Evolutionary conservation across 2,113 vertebrate species (phyloP).

Genomic region (Colistium nudipinnis): DNA sequence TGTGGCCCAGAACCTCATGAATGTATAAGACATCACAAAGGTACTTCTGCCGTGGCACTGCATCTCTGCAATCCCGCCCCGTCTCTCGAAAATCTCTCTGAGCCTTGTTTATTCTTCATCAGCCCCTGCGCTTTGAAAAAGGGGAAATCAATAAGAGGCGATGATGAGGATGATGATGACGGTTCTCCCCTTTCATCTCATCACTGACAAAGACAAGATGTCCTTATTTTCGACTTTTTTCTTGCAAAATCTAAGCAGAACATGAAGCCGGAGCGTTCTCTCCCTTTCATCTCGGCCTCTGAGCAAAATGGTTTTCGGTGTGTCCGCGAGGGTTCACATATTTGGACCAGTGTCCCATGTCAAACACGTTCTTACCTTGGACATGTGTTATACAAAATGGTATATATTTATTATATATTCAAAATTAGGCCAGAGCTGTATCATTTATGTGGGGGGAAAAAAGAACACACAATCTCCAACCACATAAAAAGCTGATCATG

Average conservation of each 20-base stretch:
- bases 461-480: background rate
- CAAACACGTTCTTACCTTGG: no score
- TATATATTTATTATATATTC: no score
- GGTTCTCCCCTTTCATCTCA: conserved; percentile 35
- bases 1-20: background rate
- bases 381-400: no score
- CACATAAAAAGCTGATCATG: no score
- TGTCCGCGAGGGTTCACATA: background rate
- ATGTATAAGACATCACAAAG: background rate
- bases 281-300: background rate
- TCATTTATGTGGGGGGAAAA: background rate
- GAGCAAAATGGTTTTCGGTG: background rate
- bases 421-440: background rate
- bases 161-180: no score
- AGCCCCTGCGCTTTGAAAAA: conserved; percentile 43
- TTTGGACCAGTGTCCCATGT: no score
- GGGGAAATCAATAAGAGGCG: conserved; percentile 41
- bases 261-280: background rate
- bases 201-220: conserved; percentile 45
- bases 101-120: conserved; percentile 16
- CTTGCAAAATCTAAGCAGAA: conserved; percentile 3
- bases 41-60: background rate
- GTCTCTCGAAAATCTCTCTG: conserved; percentile 10
- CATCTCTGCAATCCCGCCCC: background rate
- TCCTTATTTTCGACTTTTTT: conserved; percentile 9